Evolutionary conservation across 2,888 invertebrate genomes (phyloP).

Genomic region (Imbricaverruca yamaguchii): DNA sequence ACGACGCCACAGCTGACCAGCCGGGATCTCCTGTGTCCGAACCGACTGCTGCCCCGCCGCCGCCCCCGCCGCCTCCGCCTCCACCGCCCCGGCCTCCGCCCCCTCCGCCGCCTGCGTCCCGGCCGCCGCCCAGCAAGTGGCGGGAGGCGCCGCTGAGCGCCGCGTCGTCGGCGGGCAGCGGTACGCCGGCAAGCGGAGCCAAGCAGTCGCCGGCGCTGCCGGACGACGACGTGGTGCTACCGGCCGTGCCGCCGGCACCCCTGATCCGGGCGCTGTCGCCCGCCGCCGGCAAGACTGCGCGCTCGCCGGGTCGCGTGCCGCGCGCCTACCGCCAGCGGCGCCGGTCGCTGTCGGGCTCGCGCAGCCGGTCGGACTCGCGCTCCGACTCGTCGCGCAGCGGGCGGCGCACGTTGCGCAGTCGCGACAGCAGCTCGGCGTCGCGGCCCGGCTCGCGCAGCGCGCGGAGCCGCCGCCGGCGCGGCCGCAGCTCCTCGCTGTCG

Average conservation of each 20-base stretch:
- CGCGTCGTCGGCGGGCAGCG: not conserved
- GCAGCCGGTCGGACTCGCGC: slow-evolving; percentile 3
- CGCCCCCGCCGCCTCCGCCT: slow-evolving; percentile 18
- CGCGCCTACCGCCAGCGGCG: not conserved
- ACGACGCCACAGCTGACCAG: slow-evolving; percentile 29
- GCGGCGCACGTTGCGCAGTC: not conserved
- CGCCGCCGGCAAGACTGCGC: too few species aligned
- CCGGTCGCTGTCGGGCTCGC: not conserved
- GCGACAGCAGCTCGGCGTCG: slow-evolving; percentile 7
- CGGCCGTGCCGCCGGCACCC: not conserved
- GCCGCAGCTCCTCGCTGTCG: slow-evolving; percentile 21
- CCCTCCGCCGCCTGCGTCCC: too few species aligned
- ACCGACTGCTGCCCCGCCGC: not conserved
- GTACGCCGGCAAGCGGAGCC: not conserved
- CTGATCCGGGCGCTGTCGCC: not conserved
- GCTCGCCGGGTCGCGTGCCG: too few species aligned
- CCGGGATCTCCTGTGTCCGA: not conserved
- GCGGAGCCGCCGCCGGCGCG: slow-evolving; percentile 23
- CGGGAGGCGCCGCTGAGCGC: too few species aligned
- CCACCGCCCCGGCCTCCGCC: not conserved
- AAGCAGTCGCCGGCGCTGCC: not conserved
- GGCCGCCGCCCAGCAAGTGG: too few species aligned
- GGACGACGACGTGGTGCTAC: not conserved
- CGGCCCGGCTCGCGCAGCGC: slow-evolving; percentile 24
- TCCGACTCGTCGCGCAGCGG: not conserved